Percentiles rank a stretch among this genome's conserved stretches.
These are phyloP conservation scores for Drosophila testacea DNA, from an alignment of 2,888 invertebrate genomes.

Conservation along the genomic window DNA sequence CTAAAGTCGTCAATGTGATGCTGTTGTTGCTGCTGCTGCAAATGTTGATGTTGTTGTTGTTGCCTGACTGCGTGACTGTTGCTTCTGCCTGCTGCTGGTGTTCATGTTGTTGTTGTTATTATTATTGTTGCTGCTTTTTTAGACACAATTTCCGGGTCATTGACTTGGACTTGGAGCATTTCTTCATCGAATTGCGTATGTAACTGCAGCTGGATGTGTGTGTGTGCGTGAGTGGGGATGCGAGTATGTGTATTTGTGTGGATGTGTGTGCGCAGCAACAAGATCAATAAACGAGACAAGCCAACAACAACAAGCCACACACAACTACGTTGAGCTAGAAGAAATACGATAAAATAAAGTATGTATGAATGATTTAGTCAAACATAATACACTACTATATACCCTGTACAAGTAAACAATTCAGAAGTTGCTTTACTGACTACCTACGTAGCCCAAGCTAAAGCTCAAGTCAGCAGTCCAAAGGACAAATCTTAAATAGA, in stretches of 20 bases:
- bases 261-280: slow-evolving; percentile 73
- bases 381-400: not conserved
- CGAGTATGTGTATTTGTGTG: slow-evolving; percentile 48
- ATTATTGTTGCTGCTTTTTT: slow-evolving; percentile 77
- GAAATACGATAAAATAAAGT: slow-evolving; percentile 73
- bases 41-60: slow-evolving; percentile 55
- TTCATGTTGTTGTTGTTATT: slow-evolving; percentile 50
- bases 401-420: slow-evolving; percentile 3
- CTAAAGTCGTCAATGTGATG: slow-evolving; percentile 71
- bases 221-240: slow-evolving; percentile 26
- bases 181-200: slow-evolving; percentile 83
- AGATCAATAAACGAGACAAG: slow-evolving; percentile 82
- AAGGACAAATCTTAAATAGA: too few species aligned
- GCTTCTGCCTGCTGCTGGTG: slow-evolving; percentile 51
- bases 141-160: slow-evolving; percentile 85
- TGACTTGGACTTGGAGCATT: slow-evolving; percentile 83
- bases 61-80: slow-evolving; percentile 64
- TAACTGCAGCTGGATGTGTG: slow-evolving; percentile 72
- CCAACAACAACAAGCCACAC: slow-evolving; percentile 65
- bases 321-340: slow-evolving; percentile 78
- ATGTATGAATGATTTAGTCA: slow-evolving; percentile 1
- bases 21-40: slow-evolving; percentile 41
- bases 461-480: too few species aligned
- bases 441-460: not conserved
- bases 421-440: not conserved